Base-by-base conservation (phyloP, 1,140 invertebrate species). In the Batillaria attramentaria region DNA sequence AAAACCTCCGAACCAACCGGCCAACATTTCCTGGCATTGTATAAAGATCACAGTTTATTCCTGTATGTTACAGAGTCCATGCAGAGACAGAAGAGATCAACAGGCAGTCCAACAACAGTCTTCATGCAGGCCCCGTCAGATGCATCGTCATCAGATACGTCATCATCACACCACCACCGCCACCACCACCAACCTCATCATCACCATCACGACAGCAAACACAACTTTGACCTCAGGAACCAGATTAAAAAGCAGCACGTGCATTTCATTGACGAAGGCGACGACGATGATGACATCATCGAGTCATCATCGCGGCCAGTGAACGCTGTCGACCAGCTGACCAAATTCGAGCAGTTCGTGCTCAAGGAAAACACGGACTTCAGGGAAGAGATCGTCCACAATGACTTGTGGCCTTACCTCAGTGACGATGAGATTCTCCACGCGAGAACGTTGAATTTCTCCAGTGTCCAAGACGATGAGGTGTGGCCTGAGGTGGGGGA, bases 331-430 rank as follows among this genome's bases (percentile, higher is more conserved):
- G 73, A 75, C 37, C 73, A 62, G 50, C 33, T 74, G 72, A 74
- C 72, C 50, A 74, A 60, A 54, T 50, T 74, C 13, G 46, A 74
- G 50, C 46, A 60, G 33, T 57, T 60, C n/a, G 6, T 74, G 33
- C 72, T 74, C 46, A 57, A 54, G 50, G 54, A 54, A 35, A 57
- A 37, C 50, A 60, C 39, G 24, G 72, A 74, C 72, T 54, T 74
- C 50, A 74, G 46, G 46, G 72, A 74, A 74, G 13, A 60, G 24
- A 60, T 6, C 24, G 4, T 60, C 24, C 24, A n/a, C 8, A 60
- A 10, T 6, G 57, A 60, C 24, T 20, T 60, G 8, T 60, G 57
- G 57, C 57, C 57, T 60, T 60, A 60, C 24, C 31, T 60, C 20
- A 60, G 24, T n/a, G 57, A 6, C 5, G 62, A 66, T 3, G 35